Conservation (phyloP, 2,797 vertebrate genomes). For the Pseudochirops corinnae region DNA sequence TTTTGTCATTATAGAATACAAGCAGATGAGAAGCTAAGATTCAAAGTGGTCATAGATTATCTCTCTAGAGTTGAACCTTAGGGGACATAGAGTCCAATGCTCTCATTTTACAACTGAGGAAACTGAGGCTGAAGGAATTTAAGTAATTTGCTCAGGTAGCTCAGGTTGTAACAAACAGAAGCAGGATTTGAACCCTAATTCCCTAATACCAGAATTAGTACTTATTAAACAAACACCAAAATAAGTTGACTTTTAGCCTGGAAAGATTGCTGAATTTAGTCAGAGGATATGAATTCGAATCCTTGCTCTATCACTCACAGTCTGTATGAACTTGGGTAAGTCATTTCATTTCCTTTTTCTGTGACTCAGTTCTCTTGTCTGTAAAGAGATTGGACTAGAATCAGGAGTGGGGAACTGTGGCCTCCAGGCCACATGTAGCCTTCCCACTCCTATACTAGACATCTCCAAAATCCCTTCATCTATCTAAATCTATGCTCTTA, state of each 20-base stretch:
- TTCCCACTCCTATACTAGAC: no score
- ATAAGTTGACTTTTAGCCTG: neutral
- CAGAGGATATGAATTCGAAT: neutral
- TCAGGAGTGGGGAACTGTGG: no score
- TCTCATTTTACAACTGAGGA: neutral
- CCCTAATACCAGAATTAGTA: neutral
- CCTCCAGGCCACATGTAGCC: no score
- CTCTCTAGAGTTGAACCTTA: neutral
- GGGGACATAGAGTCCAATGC: neutral
- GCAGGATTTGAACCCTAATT: neutral
- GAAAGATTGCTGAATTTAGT: neutral
- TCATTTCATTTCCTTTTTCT: neutral
- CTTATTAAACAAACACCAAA: neutral
- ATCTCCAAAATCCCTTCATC: neutral
- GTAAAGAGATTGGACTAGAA: neutral
- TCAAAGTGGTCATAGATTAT: neutral
- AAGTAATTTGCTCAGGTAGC: neutral
- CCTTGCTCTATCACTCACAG: neutral
- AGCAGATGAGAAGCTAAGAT: neutral
- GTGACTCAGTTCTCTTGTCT: neutral
- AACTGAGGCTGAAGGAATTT: neutral
- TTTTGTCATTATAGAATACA: constrained; percentile 16
- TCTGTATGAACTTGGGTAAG: neutral
- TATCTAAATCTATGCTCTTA: neutral
- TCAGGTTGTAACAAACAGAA: neutral